Evolutionary conservation across 2,113 vertebrate species (phyloP).

Genomic region (Galemys pyrenaicus): DNA sequence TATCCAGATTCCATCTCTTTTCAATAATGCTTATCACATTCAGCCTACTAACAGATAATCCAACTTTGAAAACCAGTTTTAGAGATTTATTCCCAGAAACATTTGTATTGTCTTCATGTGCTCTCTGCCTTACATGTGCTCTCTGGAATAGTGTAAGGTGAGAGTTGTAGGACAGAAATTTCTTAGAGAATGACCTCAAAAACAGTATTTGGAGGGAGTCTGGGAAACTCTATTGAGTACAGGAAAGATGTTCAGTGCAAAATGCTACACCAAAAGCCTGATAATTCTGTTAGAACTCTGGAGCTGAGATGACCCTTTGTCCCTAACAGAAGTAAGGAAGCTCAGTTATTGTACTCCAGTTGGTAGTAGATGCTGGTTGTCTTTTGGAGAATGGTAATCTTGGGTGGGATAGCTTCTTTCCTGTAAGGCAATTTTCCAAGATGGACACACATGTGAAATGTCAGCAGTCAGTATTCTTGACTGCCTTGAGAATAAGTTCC

Average conservation of each 20-base stretch:
- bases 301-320: neutral
- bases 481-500: neutral
- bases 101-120: neutral
- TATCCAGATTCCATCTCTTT: neutral
- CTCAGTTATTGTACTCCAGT: fast-evolving
- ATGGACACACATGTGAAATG: neutral
- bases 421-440: neutral
- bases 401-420: neutral
- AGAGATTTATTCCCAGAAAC: neutral
- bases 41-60: neutral
- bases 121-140: neutral
- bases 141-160: neutral
- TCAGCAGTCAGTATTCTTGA: neutral
- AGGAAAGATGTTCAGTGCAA: neutral
- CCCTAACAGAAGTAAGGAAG: neutral
- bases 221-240: neutral
- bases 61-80: neutral
- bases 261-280: neutral
- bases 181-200: neutral
- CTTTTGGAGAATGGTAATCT: neutral
- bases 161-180: neutral
- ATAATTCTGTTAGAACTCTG: neutral
- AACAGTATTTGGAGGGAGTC: neutral
- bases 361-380: neutral
- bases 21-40: neutral